phyloP scores from a whole-genome alignment of 2,797 vertebrate species.

The Epinephelus coioides region DNA sequence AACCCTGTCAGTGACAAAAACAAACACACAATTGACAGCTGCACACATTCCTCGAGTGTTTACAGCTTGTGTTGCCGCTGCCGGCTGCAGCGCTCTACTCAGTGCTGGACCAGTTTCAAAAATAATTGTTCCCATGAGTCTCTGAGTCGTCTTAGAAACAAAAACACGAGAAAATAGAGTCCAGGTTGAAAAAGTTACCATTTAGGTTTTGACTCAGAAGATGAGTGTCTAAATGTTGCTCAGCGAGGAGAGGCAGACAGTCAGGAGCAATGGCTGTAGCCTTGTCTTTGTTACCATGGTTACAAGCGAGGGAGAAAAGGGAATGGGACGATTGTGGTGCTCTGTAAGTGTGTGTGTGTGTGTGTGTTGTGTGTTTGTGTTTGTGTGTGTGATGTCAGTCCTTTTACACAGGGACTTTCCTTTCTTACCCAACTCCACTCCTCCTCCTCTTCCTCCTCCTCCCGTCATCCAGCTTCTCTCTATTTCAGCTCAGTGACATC shows the following conservation, averaged over 20 bases:
- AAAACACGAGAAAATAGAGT: too few relatives aligned
- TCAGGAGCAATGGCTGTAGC: conserved; percentile 14
- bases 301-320: conserved; percentile 34
- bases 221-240: conserved; percentile 9
- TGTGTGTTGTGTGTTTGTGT: accelerated
- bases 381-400: conserved; percentile 49
- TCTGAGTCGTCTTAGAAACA: too few relatives aligned
- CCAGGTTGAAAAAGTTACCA: too few relatives aligned
- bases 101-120: too few relatives aligned
- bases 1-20: too few relatives aligned
- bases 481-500: conserved; percentile 42
- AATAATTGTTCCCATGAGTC: too few relatives aligned
- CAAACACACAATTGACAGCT: too few relatives aligned
- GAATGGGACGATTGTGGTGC: background rate
- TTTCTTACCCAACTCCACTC: conserved; percentile 29
- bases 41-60: too few relatives aligned
- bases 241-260: background rate
- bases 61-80: too few relatives aligned
- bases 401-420: conserved; percentile 75
- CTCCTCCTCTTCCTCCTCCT: background rate
- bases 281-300: conserved; percentile 59
- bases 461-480: conserved; percentile 5
- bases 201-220: background rate
- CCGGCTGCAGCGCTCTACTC: too few relatives aligned
- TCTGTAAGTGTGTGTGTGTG: background rate